phyloP scores from a whole-genome alignment of 2,797 vertebrate genomes.

The Hydrophis major region DNA sequence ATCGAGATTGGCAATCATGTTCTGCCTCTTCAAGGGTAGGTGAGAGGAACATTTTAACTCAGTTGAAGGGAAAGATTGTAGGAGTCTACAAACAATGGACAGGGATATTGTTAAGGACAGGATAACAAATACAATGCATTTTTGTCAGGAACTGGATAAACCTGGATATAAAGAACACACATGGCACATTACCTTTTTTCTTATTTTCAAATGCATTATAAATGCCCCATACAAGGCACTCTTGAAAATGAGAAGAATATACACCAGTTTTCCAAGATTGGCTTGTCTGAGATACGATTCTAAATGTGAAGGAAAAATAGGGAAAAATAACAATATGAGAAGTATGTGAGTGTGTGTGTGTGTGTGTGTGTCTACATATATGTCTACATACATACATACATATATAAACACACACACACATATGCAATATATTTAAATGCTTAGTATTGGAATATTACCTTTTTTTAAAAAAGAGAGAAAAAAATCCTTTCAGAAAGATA shows the following conservation, averaged over 20 bases:
- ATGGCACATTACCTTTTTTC: slow-evolving; percentile 37
- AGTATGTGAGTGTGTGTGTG: too few relatives aligned
- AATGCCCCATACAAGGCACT: slow-evolving; percentile 19
- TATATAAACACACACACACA: too few relatives aligned
- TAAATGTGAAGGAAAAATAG: not conserved
- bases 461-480: not conserved
- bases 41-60: not conserved
- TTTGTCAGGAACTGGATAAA: not conserved
- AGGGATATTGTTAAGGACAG: not conserved
- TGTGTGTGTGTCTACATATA: too few relatives aligned
- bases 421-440: not conserved
- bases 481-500: not conserved
- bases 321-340: not conserved
- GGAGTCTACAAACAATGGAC: not conserved
- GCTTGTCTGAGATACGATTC: not conserved
- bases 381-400: too few relatives aligned
- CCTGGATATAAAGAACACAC: not conserved
- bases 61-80: not conserved
- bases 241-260: slow-evolving; percentile 35
- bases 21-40: not conserved
- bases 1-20: not conserved
- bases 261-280: not conserved
- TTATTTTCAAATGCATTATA: slow-evolving; percentile 14
- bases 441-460: too few relatives aligned
- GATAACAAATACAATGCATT: not conserved